Base-by-base conservation (phyloP, 2,113 vertebrate genomes). In the Channa argus region DNA sequence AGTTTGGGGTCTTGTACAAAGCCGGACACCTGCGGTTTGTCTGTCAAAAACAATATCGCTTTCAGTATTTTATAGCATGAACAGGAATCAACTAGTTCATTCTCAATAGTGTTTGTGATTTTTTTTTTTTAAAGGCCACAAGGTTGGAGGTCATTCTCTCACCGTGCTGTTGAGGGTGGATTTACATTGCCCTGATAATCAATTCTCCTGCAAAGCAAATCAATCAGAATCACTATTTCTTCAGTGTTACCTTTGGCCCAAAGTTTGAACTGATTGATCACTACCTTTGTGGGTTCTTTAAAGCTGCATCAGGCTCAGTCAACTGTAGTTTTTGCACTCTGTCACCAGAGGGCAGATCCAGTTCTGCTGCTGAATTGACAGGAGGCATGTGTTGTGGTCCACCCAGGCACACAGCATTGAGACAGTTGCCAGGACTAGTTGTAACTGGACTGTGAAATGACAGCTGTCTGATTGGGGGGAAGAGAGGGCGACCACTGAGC, bases 401-500 rank as follows among this genome's bases (percentile, higher is more conserved):
- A 34, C 5, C 36, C 62, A 47, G 15, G 12, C 66, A 56, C 4
- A 2, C 45, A 36, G 79, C 14, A 62, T 53, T 84, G 11, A 60
- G 34, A 71, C 46, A 45, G 45, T 37, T 71, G 61, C 73, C 73
- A 63, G 74, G 67, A 49, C 53, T 55, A 38, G 60, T 68, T 0
- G 14, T 71, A 78, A 83, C 81, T 74, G 86, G 89, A 82, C 52
- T 74, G 34, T 88, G 90, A 81, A 85, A 85, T 56, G 91, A 90
- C 39, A 86, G 47, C 79, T 85, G 85, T 58, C 62, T 86, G 34
- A 94, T 85, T 5, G 89, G 92, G 33, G 93, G 93, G 51, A 93
- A 88, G 46, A 90, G 73, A 13, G 87, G 83, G 3, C 84, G 50
- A 13, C 69, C 34, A 0, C 3, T 34, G 7, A 84, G 68, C 66